Evolutionary conservation across 30 jellyfish, hydroid and myxozoan genomes (phyloP), one percentile per base, ranked within the genome.

Genomic region (Aurelia sp.): DNA sequence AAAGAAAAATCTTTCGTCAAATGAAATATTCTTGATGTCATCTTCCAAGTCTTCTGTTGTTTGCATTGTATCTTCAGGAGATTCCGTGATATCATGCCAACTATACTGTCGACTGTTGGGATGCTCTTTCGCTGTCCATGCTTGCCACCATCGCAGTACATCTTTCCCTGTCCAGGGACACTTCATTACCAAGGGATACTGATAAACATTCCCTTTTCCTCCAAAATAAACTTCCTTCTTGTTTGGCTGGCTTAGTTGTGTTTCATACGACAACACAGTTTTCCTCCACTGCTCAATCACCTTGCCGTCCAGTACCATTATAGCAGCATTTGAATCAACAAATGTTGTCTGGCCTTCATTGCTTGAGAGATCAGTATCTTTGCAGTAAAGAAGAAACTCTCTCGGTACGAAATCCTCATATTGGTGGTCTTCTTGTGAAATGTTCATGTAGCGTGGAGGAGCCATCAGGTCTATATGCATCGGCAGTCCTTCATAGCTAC

Each of bases 111-210:
- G 40, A 68, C 79, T 72, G 20, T 15, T 21, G 11, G 92, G 86
- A 33, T 70, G 79, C 7, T 69, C 76, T 55, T 41, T 44, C 58
- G 48, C 76, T 6, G 93, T 40, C 93, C 93, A 84, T 7, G 48
- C n/a, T 71, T 84, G 79, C 93, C 79, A 73, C 93, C 93, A 84
- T 0, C 93, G 68, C 37, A 84, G 48, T 7, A 74, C 86, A 47
- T 71, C 65, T 47, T 64, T 70, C 13, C 87, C 93, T 5, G 86
- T 84, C 87, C 87, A 72, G 6, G 93, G 93, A 40, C 93, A 84
- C 52, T 37, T 40, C 51, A 65, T 60, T 5, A 84, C 63, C 52
- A 84, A 65, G 4, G 93, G 93, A 23, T 84, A 84, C 30, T 48
- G 67, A 33, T 71, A 84, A 33, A 71, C 72, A 31, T 73, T 84